Evolutionary conservation across 1,140 invertebrate species (phyloP).

Genomic region (Tachypleus tridentatus): DNA sequence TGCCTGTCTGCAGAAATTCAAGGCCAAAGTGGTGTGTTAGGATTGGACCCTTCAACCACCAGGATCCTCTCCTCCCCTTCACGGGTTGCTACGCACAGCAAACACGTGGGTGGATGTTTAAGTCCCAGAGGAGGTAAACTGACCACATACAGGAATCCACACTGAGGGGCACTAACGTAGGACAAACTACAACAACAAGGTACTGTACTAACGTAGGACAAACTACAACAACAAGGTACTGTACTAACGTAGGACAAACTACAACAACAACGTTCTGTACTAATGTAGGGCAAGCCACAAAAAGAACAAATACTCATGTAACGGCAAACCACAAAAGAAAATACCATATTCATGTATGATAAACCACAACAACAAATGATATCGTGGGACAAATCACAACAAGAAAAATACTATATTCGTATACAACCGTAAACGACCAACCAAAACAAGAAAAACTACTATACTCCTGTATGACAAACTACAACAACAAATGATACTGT

Average conservation of each 20-base stretch:
- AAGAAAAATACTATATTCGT: not conserved
- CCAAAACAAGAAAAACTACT: not conserved
- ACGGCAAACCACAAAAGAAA: too few relatives aligned
- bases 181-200: constrained; percentile 39
- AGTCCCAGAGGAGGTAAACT: too few relatives aligned
- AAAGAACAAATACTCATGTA: too few relatives aligned
- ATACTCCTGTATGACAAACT: constrained; percentile 57
- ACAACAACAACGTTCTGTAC: not conserved
- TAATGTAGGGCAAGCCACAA: not conserved
- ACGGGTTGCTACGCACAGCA: too few relatives aligned
- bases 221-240: constrained; percentile 55
- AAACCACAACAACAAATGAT: not conserved
- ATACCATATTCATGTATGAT: too few relatives aligned
- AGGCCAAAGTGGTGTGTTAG: too few relatives aligned
- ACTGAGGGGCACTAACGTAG: constrained; percentile 54
- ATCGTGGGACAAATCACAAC: not conserved
- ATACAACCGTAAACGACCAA: not conserved
- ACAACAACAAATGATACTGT: not conserved
- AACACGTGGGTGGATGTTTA: too few relatives aligned
- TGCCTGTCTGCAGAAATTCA: too few relatives aligned
- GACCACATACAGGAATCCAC: too few relatives aligned
- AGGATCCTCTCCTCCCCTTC: too few relatives aligned
- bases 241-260: constrained; percentile 83
- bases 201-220: too few relatives aligned
- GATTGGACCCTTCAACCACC: too few relatives aligned